phyloP scores from a whole-genome alignment of 2,888 invertebrate genomes.

The Chesias legatella region DNA sequence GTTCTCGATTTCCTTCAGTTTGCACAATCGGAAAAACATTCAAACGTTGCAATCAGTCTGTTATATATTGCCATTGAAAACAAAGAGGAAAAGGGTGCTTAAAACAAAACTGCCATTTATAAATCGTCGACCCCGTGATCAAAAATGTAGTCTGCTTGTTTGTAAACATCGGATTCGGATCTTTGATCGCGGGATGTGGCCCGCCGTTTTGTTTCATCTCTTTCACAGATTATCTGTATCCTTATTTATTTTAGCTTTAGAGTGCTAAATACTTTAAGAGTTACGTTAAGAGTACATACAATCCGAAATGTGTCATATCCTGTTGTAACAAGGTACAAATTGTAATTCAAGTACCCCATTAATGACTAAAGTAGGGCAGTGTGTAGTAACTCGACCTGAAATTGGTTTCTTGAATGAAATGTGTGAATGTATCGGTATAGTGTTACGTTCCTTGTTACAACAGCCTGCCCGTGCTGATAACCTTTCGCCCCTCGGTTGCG shows the following conservation, averaged over 20 bases:
- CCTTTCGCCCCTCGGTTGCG: background rate
- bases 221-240: constrained; percentile 1
- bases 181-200: constrained; percentile 39
- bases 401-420: constrained; percentile 42
- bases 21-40: too few species aligned
- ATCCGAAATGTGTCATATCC: background rate
- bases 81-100: background rate
- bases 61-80: background rate
- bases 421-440: constrained; percentile 31
- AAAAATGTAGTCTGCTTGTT: constrained; percentile 21
- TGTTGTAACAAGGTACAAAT: constrained; percentile 5
- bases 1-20: too few species aligned
- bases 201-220: constrained; percentile 9
- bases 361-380: constrained; percentile 19
- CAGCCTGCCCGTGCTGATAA: constrained; percentile 4
- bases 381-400: constrained; percentile 36
- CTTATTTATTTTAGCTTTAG: constrained; percentile 1
- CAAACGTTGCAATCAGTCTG: too few species aligned
- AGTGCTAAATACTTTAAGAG: constrained; percentile 1
- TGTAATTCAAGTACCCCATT: constrained; percentile 1
- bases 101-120: constrained; percentile 1
- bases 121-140: constrained; percentile 8
- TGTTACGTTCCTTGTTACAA: constrained; percentile 14
- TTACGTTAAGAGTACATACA: too few species aligned
- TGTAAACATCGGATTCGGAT: constrained; percentile 15